phyloP scores from a whole-genome alignment of 2,113 vertebrate genomes.

The Proteles cristata region DNA sequence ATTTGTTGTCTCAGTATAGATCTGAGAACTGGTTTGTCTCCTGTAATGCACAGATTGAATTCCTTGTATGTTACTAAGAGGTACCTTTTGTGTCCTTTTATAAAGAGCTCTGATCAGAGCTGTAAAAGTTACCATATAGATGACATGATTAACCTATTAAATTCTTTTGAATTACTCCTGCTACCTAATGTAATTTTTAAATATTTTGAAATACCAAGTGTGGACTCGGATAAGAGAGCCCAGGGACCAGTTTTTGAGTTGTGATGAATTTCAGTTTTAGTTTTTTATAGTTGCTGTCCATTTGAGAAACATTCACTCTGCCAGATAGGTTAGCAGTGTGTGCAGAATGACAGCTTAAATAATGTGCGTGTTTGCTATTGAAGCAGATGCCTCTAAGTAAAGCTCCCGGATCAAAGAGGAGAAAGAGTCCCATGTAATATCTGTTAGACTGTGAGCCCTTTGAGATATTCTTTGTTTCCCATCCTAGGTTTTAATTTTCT shows the following conservation, averaged over 20 bases:
- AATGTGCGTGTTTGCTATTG: conserved; percentile 1
- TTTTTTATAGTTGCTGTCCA: background rate
- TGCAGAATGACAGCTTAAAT: conserved; percentile 4
- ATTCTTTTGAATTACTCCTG: background rate
- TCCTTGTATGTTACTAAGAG: background rate
- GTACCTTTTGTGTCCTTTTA: conserved; percentile 37
- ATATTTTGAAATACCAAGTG: background rate
- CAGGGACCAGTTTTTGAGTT: background rate
- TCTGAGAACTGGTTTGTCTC: background rate
- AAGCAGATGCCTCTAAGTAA: conserved; percentile 27
- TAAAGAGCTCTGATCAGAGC: background rate
- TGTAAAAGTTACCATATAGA: background rate
- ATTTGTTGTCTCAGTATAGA: conserved; percentile 31
- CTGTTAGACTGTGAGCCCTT: background rate
- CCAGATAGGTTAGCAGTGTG: conserved; percentile 12
- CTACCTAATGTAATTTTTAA: conserved; percentile 33
- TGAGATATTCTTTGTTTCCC: background rate
- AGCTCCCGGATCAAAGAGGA: background rate
- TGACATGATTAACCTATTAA: background rate
- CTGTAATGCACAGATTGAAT: background rate
- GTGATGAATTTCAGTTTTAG: conserved; percentile 38
- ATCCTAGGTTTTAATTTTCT: background rate
- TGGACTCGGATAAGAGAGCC: background rate
- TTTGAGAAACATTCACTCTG: conserved; percentile 10
- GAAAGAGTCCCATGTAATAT: background rate